These are phyloP conservation scores for Antitype chi DNA, from an alignment of 2,888 invertebrate genomes.

Conservation along the genomic window DNA sequence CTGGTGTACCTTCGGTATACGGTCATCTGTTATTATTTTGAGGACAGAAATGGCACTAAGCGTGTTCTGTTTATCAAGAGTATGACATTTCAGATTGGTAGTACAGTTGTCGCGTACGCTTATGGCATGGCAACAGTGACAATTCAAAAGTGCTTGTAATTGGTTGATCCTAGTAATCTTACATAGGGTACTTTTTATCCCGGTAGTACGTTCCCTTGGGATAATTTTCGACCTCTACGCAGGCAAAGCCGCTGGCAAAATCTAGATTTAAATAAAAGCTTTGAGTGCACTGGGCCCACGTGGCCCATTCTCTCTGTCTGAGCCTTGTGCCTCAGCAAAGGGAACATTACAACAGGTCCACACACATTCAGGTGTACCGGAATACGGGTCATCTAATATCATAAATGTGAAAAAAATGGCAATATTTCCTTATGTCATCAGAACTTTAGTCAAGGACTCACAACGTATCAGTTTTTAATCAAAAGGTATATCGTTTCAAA, in stretches of 20 bases:
- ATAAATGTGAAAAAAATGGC: background rate
- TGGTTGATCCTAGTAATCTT: too few relatives aligned
- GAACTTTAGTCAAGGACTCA: background rate
- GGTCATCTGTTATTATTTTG: conserved; percentile 18
- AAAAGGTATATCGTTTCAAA: conserved; percentile 14
- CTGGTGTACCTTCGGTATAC: background rate
- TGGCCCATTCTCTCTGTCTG: too few relatives aligned
- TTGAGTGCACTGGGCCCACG: too few relatives aligned
- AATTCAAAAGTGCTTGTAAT: too few relatives aligned
- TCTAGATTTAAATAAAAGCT: too few relatives aligned
- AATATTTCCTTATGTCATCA: background rate
- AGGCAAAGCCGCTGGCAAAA: too few relatives aligned
- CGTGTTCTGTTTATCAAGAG: conserved; percentile 3
- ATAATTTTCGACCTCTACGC: too few relatives aligned
- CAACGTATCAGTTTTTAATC: background rate
- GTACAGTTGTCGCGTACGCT: background rate
- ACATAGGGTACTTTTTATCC: too few relatives aligned
- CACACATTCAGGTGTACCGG: too few relatives aligned
- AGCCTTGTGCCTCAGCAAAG: too few relatives aligned
- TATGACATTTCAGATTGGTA: background rate
- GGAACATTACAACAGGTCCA: too few relatives aligned
- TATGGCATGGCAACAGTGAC: background rate
- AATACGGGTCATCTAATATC: background rate
- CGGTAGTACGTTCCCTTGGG: too few relatives aligned
- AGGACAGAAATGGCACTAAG: background rate